Evolutionary conservation across 2,113 vertebrate genomes (phyloP), one percentile per base, ranked within the genome.

Genomic region (Gymnorhina tibicen): DNA sequence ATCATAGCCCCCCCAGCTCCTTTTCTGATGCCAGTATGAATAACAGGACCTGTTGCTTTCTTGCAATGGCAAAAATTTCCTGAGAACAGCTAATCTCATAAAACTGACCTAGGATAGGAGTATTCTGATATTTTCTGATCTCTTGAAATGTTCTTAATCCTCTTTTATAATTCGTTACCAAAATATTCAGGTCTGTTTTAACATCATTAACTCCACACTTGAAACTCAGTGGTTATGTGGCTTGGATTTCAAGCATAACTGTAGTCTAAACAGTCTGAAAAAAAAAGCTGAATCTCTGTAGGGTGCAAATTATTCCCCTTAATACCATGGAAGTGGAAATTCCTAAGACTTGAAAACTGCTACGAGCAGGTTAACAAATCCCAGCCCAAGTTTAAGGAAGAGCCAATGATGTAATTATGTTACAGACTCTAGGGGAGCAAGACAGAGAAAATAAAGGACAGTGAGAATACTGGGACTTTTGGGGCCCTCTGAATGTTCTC

Each of bases 1-100:
- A 3, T 59, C 21, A 53, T 52, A 70, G 4, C 5, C 2, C 1
- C 6, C 4, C 9, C 3, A 16, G 7, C 6, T 19, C 6, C 24
- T 68, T 49, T 68, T 46, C 13, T 60, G 8, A 37, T 77, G 8
- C 5, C n/a, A 44, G 4, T 26, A 39, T 21, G 16, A 83, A 30
- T 53, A 64, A 35, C 5, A 60, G 18, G 13, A 74, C 24, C 14
- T 60, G 9, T 28, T 81, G 4, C 4, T 87, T 87, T 78, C 35
- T 41, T 52, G 13, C 26, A 59, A n/a, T 37, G 24, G 13, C 18
- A 74, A 66, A 76, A 46, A 39, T 50, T 77, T 85, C 27, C 53
- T 56, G 41, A 73, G 8, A 66, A n/a, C 7, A 84, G 15, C 1
- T 64, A 42, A 64, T 66, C 8, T 69, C 13, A 30, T 74, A 56